Conservation (phyloP, 2,113 vertebrate genomes). For the Oxyruncus cristatus region DNA sequence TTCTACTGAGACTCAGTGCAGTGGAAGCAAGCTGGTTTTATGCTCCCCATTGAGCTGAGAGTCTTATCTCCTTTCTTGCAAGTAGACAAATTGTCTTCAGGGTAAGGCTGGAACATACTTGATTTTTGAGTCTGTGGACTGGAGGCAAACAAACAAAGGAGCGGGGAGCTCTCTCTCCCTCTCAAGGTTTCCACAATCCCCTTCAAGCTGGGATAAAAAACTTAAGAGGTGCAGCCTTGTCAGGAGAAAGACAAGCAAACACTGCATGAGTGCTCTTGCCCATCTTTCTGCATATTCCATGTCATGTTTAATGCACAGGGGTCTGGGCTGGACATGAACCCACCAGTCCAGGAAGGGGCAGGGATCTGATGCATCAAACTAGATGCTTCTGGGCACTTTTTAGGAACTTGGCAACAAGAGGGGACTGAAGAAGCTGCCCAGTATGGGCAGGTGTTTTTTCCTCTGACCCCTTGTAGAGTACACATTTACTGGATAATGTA, state of each 20-base stretch:
- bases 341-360: not conserved
- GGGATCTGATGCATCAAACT: not conserved
- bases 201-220: not conserved
- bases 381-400: slow-evolving; percentile 6
- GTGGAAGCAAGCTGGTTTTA: not conserved
- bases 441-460: slow-evolving; percentile 32
- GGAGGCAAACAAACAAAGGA: not conserved
- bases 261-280: not conserved
- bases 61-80: not conserved
- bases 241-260: not conserved
- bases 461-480: slow-evolving; percentile 43
- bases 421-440: not conserved
- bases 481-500: slow-evolving; percentile 42
- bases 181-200: not conserved
- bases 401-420: slow-evolving; percentile 8
- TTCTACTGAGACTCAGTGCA: not conserved
- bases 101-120: not conserved
- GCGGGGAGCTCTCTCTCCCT: not conserved
- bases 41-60: not conserved
- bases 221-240: not conserved
- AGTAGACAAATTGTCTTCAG: not conserved
- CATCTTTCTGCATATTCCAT: not conserved
- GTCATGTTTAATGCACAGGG: not conserved
- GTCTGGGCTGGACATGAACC: not conserved
- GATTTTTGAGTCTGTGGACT: not conserved